Evolutionary conservation across 2,113 vertebrate genomes (phyloP).

Genomic region (Gambusia affinis): DNA sequence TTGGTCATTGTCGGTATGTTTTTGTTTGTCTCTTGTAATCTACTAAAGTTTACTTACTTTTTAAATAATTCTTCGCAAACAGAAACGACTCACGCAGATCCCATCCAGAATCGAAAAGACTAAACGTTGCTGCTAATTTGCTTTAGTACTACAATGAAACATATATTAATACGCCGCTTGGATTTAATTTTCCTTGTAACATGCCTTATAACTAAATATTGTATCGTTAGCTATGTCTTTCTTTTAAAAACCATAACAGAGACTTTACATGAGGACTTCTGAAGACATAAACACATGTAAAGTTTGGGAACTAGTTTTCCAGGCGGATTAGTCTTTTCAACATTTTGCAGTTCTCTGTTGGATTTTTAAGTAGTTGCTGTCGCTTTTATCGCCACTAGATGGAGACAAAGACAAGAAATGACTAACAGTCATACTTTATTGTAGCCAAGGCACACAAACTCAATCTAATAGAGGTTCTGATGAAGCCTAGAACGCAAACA

Average conservation of each 20-base stretch:
- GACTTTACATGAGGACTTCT: accelerated
- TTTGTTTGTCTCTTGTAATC: background rate
- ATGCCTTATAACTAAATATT: background rate
- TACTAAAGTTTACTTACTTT: background rate
- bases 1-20: background rate
- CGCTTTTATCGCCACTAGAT: slow-evolving; percentile 39
- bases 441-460: background rate
- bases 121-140: background rate
- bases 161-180: background rate
- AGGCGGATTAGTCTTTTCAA: slow-evolving; percentile 38
- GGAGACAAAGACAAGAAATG: slow-evolving; percentile 17
- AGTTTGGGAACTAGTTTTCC: slow-evolving; percentile 39
- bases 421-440: background rate
- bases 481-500: too few relatives aligned
- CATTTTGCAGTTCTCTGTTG: background rate
- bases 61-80: background rate
- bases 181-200: background rate
- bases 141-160: too few relatives aligned
- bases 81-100: background rate
- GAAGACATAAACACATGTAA: background rate
- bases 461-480: too few relatives aligned
- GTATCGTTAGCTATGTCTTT: too few relatives aligned
- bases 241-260: background rate
- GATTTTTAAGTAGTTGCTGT: background rate
- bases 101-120: background rate